Evolutionary conservation across 2,888 invertebrate genomes (phyloP), one percentile per base, ranked within the genome.

Genomic region (Drosophila meridionalis): DNA sequence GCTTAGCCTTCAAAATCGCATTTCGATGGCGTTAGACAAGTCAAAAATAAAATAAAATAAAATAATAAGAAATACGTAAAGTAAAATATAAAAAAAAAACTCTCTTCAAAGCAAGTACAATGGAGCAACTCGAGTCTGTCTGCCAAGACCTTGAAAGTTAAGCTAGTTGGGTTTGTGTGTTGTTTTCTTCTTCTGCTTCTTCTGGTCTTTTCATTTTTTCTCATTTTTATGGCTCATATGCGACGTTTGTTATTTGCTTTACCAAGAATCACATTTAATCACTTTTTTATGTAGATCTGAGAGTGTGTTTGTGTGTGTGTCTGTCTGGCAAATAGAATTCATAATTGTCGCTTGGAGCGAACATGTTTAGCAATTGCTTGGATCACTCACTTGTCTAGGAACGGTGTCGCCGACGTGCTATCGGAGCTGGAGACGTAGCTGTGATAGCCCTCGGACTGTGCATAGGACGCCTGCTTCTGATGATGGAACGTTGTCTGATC

Each of bases 341-440:
- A 81, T 85, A 85, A 85, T 85, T 85, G 85, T 89, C 82, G 81
- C 72, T 53, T 34, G 7, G 58, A 52, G 67, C 63, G 76, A 79
- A 83, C 83, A 77, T 78, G 86, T 77, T 85, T 76, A 28, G 36
- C 53, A 65, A 53, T 65, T 40, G 55, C 36, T 12, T 14, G 3
- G n/a, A 8, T 42, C 45, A 90, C 90, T 92, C 89, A 94, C 94
- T 96, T 94, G 92, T 97, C 96, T 81, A 96, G 93, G 92, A 97
- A 96, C 42, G 96, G 96, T 6, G 96, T 96, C 2, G 96, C 96
- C 52, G 95, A 95, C 60, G 95, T 96, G 9, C 96, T 96, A 92
- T 96, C 96, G 45, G 96, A 95, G 89, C 96, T 96, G 69, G 96
- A 96, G 34, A 96, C 96, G 92, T 96, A 96, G 92, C 96, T 96